Base-by-base conservation (phyloP, 2,797 vertebrate genomes). In the Lagorchestes hirsutus region DNA sequence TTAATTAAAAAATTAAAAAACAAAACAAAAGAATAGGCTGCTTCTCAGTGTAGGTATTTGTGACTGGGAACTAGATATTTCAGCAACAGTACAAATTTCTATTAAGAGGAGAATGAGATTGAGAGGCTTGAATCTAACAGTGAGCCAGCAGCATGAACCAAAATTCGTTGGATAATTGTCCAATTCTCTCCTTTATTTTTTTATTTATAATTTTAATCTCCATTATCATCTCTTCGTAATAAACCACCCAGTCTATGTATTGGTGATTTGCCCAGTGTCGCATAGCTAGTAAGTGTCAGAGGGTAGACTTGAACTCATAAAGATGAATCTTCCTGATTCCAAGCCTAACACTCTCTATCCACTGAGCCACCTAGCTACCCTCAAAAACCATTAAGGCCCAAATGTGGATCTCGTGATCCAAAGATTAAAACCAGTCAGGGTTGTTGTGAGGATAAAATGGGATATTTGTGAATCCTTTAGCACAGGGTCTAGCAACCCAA, bases 21-120 rank as follows among this genome's bases (percentile, higher is more conserved):
- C 4, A 56, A 24, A 57, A 52, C 22, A 57, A 57, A 57, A 87
- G 9, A 87, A 28, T 96, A 96, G 50, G 96, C 94, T 54, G 56
- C 74, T 1, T 87, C 40, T 87, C 40, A 46, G 97, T 92, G 59
- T 96, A 34, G 46, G 93, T 93, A 93, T 95, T 97, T 95, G 94
- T 11, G 96, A 94, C 96, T 96, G 92, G 94, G 96, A 97, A 97
- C 96, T 96, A 96, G 97, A 96, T 96, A 97, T 94, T 55, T 95
- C 54, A 13, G 55, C 93, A 93, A 95, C 95, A 93, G 95, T 46
- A 87, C 2, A 95, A 94, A 93, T 93, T 95, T 82, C 97, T 54
- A 54, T 87, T 55, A 74, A 31, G 0, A 50, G 57, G 82, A 40
- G 87, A 95, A 93, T 90, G 92, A 95, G 90, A 94, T 27, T 87